Base-by-base conservation (phyloP, 2,888 invertebrate genomes). In the Sarcophaga subvicina region DNA sequence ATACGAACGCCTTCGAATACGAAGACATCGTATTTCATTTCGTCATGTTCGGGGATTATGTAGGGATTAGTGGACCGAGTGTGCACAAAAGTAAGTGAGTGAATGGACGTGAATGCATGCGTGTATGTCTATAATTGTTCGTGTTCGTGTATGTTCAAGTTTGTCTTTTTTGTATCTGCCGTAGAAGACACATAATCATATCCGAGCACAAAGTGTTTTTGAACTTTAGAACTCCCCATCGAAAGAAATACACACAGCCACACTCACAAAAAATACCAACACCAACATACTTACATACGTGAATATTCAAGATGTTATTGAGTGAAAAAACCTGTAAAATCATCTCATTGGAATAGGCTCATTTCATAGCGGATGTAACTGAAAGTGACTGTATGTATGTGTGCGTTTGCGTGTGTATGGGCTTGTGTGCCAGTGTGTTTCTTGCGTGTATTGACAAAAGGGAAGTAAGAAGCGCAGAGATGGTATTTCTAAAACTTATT, bases 21-120 rank as follows among this genome's bases (percentile, higher is more conserved):
- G 67, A 82, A 87, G 88, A 85, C 87, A 89, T 91, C 91, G 91
- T 91, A 92, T 91, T 92, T 92, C 91, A 92, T 92, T 92, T 91
- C 92, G 91, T 92, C 92, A 92, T 92, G 92, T 92, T 91, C 89
- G 89, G 90, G 91, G 92, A 92, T 92, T 92, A 92, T 89, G 89
- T 88, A 79, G 62, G 91, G 92, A 92, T 92, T 92, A 92, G 91
- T 89, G 90, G 37, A 89, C 77, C 62, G 78, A 76, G 86, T 83
- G 83, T 69, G 81, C 72, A n/a, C 66, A 67, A 25, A 73, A 60
- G 59, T 60, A 80, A 77, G 79, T 73, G 84, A 78, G 22, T 76
- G 66, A 80, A 54, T 17, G 17, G 17, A 54, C 54, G 79, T 73
- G 69, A 75, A 54, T 54, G 60, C 60, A 22, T 45, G 8, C 27